phyloP scores from a whole-genome alignment of 2,113 vertebrate species.

The Siniperca knerii region DNA sequence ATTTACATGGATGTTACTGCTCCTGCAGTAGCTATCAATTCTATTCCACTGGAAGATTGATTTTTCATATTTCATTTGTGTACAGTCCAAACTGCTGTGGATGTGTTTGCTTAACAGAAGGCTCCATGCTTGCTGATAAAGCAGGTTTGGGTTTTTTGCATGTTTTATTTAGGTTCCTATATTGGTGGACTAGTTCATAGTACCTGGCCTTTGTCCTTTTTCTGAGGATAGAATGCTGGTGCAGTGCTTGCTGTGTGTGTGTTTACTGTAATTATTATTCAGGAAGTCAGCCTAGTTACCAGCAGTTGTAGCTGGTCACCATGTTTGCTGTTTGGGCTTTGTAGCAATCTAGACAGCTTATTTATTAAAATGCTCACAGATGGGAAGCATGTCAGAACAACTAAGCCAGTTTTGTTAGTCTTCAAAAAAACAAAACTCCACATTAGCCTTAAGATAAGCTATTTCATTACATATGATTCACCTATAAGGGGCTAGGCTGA shows the following conservation, averaged over 20 bases:
- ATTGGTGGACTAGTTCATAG: not conserved
- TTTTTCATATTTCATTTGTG: constrained; percentile 11
- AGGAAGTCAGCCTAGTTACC: not conserved
- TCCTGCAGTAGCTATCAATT: constrained; percentile 21
- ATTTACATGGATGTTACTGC: not conserved
- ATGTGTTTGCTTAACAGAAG: constrained; percentile 13
- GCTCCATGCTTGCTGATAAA: not conserved
- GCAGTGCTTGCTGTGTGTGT: not conserved
- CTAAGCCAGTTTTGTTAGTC: not conserved
- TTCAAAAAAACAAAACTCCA: not conserved
- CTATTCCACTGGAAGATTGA: constrained; percentile 1
- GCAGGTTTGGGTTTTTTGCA: not conserved
- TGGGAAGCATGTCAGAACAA: not conserved
- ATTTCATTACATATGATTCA: not conserved
- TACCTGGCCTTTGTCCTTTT: not conserved
- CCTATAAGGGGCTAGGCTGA: not conserved
- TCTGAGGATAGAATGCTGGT: not conserved
- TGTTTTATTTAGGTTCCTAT: constrained; percentile 2
- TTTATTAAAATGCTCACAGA: constrained; percentile 7
- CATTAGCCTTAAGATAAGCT: not conserved
- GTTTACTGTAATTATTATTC: too few species aligned
- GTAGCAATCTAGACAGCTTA: not conserved
- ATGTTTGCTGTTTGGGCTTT: not conserved
- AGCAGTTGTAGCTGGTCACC: not conserved
- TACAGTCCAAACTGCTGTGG: not conserved